Base-by-base conservation (phyloP, 2,113 vertebrate species). In the Platysternon megacephalum region DNA sequence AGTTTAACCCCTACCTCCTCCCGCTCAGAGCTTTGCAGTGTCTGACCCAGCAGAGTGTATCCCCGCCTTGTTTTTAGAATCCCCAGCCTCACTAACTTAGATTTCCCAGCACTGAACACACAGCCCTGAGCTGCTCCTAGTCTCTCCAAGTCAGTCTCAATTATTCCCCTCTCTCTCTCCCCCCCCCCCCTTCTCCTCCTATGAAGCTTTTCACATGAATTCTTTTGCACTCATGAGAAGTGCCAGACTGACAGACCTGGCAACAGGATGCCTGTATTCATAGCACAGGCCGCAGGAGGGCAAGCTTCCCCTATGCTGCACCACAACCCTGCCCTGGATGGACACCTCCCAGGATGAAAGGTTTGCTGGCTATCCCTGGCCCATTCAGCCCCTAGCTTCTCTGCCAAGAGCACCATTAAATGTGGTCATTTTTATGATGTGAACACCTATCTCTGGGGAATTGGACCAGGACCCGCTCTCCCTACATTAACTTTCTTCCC, bases 1-100 rank as follows among this genome's bases (percentile, higher is more conserved):
- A 91, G 51, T 32, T 61, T 61, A 29, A 61, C 28, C 56, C 81
- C 26, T 32, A n/a, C 86, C 84, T 49, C 42, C 65, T 26, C 74
- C 35, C 39, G 78, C 1, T 19, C 81, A 80, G 84, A 95, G 79
- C 91, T 79, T 89, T 93, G 51, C 55, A 89, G 90, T 13, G 88
- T 76, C 80, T 79, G 52, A 95, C 85, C 76, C 48, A 55, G 22
- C 8, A 42, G 42, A 93, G n/a, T 4, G 90, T 65, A 95, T 90
- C 92, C 89, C 48, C 26, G 84, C 79, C 90, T 95, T 72, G 61
- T 4, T 0, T 94, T 94, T 79, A 84, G 84, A 97, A 96, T 86
- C 87, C 93, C 49, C 91, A 93, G 88, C 32, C 76, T 87, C 91
- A 85, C 76, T 90, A n/a, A 3, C 3, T 72, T 49, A 21, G 48